Base-by-base conservation (phyloP, 1,140 invertebrate species). In the Ctenoplectra terminalis region DNA sequence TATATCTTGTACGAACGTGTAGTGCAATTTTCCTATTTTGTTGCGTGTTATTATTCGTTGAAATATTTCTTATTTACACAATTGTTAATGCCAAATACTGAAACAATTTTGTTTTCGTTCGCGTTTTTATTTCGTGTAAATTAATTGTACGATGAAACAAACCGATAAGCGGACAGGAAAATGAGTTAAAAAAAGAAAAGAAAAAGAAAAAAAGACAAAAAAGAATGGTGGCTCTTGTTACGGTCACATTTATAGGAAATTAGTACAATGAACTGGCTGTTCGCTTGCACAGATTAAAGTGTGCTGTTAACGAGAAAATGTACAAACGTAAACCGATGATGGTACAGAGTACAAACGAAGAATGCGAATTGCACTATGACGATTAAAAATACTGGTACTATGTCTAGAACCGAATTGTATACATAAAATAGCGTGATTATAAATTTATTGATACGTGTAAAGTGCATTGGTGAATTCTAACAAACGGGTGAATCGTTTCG, bases 201-300 rank as follows among this genome's bases (percentile, higher is more conserved):
- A 34, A 72, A 40, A 37, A 46, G 11, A 48, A 34, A 8, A 61
- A 43, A 11, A 34, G n/a, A n/a, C n/a, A n/a, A n/a, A n/a, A n/a
- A n/a, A n/a, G 17, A 37, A 70, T 29, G 26, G 63, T 76, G 81
- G 17, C 61, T 66, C 71, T 46, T 48, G 50, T 75, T 56, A 64
- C 29, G 37, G 81, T 48, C 56, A 70, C 48, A 46, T 52, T 66
- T 69, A 60, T 82, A 61, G 64, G 23, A 29, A 63, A 61, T 82
- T 77, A 83, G 75, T 80, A 83, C 76, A 83, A 83, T 73, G 69
- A 80, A 73, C 46, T 52, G 76, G 69, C 76, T 69, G 75, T 78
- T 82, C 13, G 58, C 56, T 63, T 64, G 37, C 58, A 78, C 74
- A 54, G 66, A 40, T 54, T 76, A 37, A 37, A 40, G 6, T 20